Percentiles rank a stretch among this genome's conserved stretches.
These are phyloP conservation scores for Pterois miles DNA, from an alignment of 2,797 vertebrate genomes.

Conservation along the genomic window DNA sequence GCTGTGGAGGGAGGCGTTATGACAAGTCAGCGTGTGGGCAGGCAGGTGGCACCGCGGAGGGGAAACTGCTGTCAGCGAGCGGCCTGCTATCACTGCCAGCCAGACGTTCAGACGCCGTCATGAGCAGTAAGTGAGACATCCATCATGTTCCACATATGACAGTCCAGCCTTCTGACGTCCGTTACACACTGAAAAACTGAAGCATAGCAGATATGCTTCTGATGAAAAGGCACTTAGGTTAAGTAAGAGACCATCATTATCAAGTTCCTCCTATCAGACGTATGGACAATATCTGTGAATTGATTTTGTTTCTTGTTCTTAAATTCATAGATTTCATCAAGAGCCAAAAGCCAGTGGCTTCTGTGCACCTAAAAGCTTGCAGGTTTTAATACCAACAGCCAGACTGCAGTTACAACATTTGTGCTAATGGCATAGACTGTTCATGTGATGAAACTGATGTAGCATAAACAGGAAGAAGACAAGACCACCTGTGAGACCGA, in stretches of 20 bases:
- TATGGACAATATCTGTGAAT: background rate
- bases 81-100: slow-evolving; percentile 2
- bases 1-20: slow-evolving; percentile 2
- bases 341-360: background rate
- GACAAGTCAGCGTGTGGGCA: slow-evolving; percentile 6
- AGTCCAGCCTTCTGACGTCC: background rate
- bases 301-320: no score
- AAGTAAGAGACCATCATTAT: background rate
- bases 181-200: background rate
- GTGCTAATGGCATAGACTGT: background rate
- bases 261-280: background rate
- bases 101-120: slow-evolving; percentile 1
- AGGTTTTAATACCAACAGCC: background rate
- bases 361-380: rapidly evolving
- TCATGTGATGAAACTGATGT: slow-evolving; percentile 30
- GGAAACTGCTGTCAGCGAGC: slow-evolving; percentile 16
- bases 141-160: slow-evolving; percentile 27
- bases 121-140: background rate
- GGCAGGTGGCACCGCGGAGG: slow-evolving; percentile 17
- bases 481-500: slow-evolving; percentile 49
- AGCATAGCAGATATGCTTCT: background rate
- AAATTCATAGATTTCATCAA: background rate
- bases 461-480: slow-evolving; percentile 64
- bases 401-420: background rate
- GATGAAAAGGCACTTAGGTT: background rate